A percentile compares a stretch with the other conserved stretches of the same genome.
Evolutionary conservation across 2,797 vertebrate species (phyloP).

Genomic region (Rhodeus uyekii): DNA sequence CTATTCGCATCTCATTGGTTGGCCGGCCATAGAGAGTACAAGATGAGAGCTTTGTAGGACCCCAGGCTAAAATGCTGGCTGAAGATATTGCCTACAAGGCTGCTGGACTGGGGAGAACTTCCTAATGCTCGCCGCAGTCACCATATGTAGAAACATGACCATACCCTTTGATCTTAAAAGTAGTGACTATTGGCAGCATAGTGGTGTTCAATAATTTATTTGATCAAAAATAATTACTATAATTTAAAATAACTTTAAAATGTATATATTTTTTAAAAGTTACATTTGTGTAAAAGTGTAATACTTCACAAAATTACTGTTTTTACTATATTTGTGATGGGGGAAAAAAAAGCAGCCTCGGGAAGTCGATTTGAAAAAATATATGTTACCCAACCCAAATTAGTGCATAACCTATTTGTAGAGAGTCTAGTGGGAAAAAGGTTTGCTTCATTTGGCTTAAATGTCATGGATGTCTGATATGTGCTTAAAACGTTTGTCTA

Average conservation of each 20-base stretch:
- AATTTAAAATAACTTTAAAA: too few species aligned
- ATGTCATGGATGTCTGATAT: neutral
- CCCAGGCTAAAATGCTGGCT: slow-evolving; percentile 36
- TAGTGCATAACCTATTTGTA: neutral
- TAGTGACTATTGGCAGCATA: neutral
- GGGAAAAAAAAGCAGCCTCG: too few species aligned
- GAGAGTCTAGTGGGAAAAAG: neutral
- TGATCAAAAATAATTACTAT: too few species aligned
- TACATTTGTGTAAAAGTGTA: too few species aligned
- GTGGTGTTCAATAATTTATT: too few species aligned
- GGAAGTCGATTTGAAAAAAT: too few species aligned
- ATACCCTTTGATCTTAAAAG: slow-evolving; percentile 11
- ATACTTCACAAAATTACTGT: too few species aligned
- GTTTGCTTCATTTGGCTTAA: neutral
- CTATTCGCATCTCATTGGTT: slow-evolving; percentile 42
- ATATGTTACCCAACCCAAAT: too few species aligned
- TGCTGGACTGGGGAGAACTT: slow-evolving; percentile 33
- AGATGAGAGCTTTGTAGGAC: slow-evolving; percentile 44
- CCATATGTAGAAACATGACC: slow-evolving; percentile 28
- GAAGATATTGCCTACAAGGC: slow-evolving; percentile 30
- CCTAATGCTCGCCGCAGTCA: neutral
- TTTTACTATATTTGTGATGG: too few species aligned
- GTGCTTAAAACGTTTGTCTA: neutral
- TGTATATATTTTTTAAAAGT: too few species aligned
- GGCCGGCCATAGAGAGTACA: slow-evolving; percentile 31